These are phyloP conservation scores for Erethizon dorsatum DNA, from an alignment of 2,797 vertebrate species.

Conservation along the genomic window DNA sequence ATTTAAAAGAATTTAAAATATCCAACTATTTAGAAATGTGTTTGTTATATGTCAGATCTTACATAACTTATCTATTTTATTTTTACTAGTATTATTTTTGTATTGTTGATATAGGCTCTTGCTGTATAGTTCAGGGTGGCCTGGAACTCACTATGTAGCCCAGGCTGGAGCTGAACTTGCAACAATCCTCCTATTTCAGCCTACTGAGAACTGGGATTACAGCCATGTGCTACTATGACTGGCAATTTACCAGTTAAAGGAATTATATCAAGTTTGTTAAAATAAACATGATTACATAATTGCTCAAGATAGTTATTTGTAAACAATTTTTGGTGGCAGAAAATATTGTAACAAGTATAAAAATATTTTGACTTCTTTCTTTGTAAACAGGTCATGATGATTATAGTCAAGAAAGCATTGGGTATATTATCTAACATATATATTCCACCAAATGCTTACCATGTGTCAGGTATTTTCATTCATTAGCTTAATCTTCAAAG, in stretches of 20 bases:
- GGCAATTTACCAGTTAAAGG: background rate
- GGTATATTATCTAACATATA: background rate
- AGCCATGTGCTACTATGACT: background rate
- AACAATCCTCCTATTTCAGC: background rate
- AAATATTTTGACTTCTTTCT: slow-evolving; percentile 40
- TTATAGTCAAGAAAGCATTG: slow-evolving; percentile 49
- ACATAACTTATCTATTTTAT: background rate
- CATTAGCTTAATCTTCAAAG: slow-evolving; percentile 38
- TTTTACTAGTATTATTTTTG: background rate
- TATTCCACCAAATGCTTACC: background rate
- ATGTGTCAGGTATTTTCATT: slow-evolving; percentile 21
- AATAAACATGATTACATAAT: background rate
- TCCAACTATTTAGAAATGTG: slow-evolving; percentile 53
- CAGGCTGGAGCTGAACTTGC: background rate
- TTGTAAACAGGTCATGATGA: background rate
- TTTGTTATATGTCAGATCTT: slow-evolving; percentile 51
- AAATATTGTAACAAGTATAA: slow-evolving; percentile 50
- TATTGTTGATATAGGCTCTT: background rate
- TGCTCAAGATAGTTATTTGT: background rate
- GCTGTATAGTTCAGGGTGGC: background rate
- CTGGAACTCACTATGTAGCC: background rate
- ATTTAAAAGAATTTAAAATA: slow-evolving; percentile 57
- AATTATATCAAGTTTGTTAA: slow-evolving; percentile 45
- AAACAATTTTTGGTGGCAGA: slow-evolving; percentile 41
- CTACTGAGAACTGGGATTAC: background rate